A percentile compares a stretch with the other conserved stretches of the same genome.
Conservation (phyloP, 2,797 vertebrate genomes). For the Propithecus perrieri region DNA sequence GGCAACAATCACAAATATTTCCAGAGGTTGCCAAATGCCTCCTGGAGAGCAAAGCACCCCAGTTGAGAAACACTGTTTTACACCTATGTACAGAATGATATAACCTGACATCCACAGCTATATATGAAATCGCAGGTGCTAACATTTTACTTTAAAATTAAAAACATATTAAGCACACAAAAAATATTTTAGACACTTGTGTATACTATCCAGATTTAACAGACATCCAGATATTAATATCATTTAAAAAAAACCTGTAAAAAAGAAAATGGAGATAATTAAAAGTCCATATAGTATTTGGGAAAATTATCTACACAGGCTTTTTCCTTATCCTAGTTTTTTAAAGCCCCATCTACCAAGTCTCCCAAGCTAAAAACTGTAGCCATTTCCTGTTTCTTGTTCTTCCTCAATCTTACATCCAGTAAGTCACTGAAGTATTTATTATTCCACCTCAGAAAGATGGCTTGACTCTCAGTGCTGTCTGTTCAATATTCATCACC, state of each 20-base stretch:
- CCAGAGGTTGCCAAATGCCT: background rate
- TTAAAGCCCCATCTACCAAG: background rate
- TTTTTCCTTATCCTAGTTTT: background rate
- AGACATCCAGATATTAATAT: background rate
- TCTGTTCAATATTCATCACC: background rate
- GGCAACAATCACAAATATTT: background rate
- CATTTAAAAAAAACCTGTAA: background rate
- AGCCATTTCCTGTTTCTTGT: background rate
- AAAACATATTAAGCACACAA: background rate
- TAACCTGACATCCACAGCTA: background rate
- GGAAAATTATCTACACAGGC: background rate
- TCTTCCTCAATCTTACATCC: background rate
- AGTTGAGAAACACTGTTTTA: background rate
- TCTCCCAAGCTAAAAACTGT: background rate
- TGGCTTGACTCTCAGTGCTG: background rate
- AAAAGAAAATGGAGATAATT: background rate
- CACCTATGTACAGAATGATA: background rate
- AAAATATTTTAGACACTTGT: background rate
- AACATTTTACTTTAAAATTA: background rate
- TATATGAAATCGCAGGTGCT: background rate
- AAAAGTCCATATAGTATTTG: background rate
- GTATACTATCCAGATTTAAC: background rate
- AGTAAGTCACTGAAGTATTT: background rate
- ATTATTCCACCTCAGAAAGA: background rate
- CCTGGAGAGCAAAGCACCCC: background rate